Base-by-base conservation (phyloP, 1,140 invertebrate genomes). In the Aradophagus sp. region DNA sequence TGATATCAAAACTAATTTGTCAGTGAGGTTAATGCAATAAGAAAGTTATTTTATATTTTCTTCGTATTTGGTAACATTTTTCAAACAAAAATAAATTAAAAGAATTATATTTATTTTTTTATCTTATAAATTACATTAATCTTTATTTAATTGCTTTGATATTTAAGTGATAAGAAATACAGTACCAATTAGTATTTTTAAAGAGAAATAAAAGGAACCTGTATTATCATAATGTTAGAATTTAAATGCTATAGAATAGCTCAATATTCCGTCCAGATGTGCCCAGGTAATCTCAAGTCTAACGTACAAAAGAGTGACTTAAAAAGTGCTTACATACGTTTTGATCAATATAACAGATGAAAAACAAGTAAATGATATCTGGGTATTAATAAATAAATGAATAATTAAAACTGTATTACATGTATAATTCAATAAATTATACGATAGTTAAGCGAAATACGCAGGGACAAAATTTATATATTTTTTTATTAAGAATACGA, bases 231-330 rank as follows among this genome's bases (percentile, higher is more conserved):
- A 23, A 32, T 34, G 5, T 31, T 19, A 26, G 26, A 52, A 68
- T 61, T 42, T 55, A 50, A 38, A 19, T 55, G 56, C 39, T 72
- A 59, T 73, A 39, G 35, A 59, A 62, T 73, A 73, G 59, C 53
- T 66, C 26, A 53, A 50, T 45, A 69, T 59, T 74, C 72, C 72
- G 72, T 74, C 72, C 72, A 74, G 17, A 44, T 52, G 53, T 71
- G 45, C 67, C 62, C 67, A 67, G 67, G 31, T 63, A 53, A 66
- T 58, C 27, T 4, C 19, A 69, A 50, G 45, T 62, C 36, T 23
- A 41, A 36, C 26, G 53, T 58, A 67, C 52, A 67, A 59, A 58
- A 44, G 2, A 45, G 63, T 67, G 62, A 66, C 52, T 58, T 58
- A 58, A 50, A 44, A 66, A 63, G 29, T 20, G 35, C 45, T 58